Base-by-base conservation (phyloP, 2,888 invertebrate genomes). In the Papilio elwesi region DNA sequence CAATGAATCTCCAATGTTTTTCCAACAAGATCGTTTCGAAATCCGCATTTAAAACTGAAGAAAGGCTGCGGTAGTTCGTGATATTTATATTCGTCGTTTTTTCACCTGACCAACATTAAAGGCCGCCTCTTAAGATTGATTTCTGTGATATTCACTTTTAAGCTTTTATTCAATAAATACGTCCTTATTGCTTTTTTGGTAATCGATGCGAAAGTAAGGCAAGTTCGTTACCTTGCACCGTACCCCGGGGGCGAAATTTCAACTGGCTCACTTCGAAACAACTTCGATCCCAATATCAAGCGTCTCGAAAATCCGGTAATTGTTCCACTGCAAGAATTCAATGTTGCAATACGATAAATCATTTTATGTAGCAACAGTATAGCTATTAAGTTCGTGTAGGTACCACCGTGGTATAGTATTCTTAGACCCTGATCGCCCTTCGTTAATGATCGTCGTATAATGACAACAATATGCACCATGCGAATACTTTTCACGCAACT, bases 171-270 rank as follows among this genome's bases (percentile, higher is more conserved):
- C 53, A 67, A 68, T 53, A 67, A 71, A 63, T 43, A 68, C 15
- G 13, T 57, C 49, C 11, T 48, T 16, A 51, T 47, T 73, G 49
- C 7, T 47, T 67, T 52, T 67, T 59, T 59, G 43, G 71, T 55
- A 63, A 72, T 68, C 68, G 68, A 48, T 71, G 38, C 51, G 68
- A 53, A 43, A 70, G 73, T 69, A 76, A 76, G 59, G 53, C 52
- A 49, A 68, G 52, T 65, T 53, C 67, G 64, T 64, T 70, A 64
- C 59, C 43, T 67, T 65, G 59, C 51, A 62, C 62, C 12, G 70
- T 26, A 13, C 57, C 71, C 74, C 55, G 55, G 57, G 74, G 76
- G 74, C 71, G 53, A 68, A 74, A 74, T 73, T 65, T 74, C 57
- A 48, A 71, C 62, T 62, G 72, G 52, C 15, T 36, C 15, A 38